These are phyloP conservation scores for Amiota minor DNA, from an alignment of 2,888 invertebrate species.

Conservation along the genomic window DNA sequence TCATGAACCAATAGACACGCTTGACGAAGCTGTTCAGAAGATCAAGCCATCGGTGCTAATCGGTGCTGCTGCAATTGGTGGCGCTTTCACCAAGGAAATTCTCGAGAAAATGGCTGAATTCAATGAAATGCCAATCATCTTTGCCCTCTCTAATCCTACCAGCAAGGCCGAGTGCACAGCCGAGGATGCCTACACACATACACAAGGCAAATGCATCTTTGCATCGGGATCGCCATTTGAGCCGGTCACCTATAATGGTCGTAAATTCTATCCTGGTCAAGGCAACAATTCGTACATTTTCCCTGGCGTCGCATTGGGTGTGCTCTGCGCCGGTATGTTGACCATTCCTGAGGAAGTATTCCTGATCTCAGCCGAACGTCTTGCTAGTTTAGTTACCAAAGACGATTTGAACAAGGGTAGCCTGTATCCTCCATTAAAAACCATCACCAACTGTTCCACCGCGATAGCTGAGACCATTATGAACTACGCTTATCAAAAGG, in stretches of 20 bases:
- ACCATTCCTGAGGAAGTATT: constrained; percentile 94
- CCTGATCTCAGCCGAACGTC: constrained; percentile 89
- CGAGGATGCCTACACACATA: constrained; percentile 92
- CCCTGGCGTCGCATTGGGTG: constrained; percentile 95
- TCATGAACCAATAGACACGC: constrained; percentile 82
- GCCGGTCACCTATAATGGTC: constrained; percentile 86
- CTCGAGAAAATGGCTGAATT: constrained; percentile 87
- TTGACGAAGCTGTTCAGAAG: constrained; percentile 85
- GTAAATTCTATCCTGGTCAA: constrained; percentile 91
- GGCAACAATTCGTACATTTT: constrained; percentile 99
- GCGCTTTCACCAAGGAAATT: constrained; percentile 93
- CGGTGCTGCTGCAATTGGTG: constrained; percentile 93
- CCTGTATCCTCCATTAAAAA: constrained; percentile 90
- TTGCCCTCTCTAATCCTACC: constrained; percentile 98
- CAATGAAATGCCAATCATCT: constrained; percentile 92
- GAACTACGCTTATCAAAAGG: constrained; percentile 85
- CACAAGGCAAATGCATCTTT: constrained; percentile 93
- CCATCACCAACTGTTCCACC: constrained; percentile 89
- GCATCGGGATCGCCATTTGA: constrained; percentile 98
- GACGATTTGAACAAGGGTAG: constrained; percentile 87
- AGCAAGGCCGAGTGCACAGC: constrained; percentile 99
- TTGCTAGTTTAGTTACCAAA: constrained; percentile 87
- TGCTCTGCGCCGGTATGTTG: constrained; percentile 89
- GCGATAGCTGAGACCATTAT: constrained; percentile 88
- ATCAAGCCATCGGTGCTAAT: constrained; percentile 93